Evolutionary conservation across 2,888 invertebrate genomes (phyloP).

Genomic region (Neoscelio sp.): DNA sequence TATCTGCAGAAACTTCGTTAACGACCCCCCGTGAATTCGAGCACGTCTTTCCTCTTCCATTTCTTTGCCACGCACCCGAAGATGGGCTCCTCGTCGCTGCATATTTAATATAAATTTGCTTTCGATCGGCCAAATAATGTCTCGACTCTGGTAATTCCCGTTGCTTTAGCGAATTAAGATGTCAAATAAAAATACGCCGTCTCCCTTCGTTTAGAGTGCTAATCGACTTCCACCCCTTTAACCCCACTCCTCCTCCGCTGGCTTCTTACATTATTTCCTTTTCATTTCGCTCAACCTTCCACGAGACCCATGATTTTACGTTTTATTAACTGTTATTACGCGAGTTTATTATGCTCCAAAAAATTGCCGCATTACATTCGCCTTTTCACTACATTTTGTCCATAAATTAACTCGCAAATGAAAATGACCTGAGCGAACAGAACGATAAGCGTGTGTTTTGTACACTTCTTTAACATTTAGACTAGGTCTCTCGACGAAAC

Average conservation of each 20-base stretch:
- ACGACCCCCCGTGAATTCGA: conserved; percentile 70
- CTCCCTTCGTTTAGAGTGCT: conserved; percentile 47
- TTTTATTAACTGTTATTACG: conserved; percentile 67
- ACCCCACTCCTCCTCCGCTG: conserved; percentile 2
- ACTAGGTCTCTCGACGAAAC: conserved; percentile 38
- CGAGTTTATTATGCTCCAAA: conserved; percentile 60
- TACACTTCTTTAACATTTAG: conserved; percentile 41
- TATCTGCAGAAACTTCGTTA: conserved; percentile 79
- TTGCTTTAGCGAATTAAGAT: conserved; percentile 57
- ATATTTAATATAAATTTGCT: conserved; percentile 66
- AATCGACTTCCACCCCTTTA: conserved; percentile 61
- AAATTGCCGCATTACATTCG: conserved; percentile 39
- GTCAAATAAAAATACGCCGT: conserved; percentile 64
- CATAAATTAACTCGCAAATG: conserved; percentile 56
- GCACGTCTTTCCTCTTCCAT: conserved; percentile 45
- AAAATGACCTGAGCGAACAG: conserved; percentile 43
- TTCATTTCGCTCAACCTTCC: conserved; percentile 60
- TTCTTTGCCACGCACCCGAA: conserved; percentile 50
- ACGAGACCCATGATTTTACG: conserved; percentile 51
- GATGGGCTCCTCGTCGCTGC: conserved; percentile 40
- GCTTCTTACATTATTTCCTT: conserved; percentile 59
- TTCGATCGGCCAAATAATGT: conserved; percentile 64
- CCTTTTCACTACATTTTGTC: conserved; percentile 26
- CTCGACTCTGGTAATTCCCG: conserved; percentile 58
- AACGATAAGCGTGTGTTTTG: conserved; percentile 39